Evolutionary conservation across 2,888 invertebrate species (phyloP).

Genomic region (Himalopsyche tibetana): DNA sequence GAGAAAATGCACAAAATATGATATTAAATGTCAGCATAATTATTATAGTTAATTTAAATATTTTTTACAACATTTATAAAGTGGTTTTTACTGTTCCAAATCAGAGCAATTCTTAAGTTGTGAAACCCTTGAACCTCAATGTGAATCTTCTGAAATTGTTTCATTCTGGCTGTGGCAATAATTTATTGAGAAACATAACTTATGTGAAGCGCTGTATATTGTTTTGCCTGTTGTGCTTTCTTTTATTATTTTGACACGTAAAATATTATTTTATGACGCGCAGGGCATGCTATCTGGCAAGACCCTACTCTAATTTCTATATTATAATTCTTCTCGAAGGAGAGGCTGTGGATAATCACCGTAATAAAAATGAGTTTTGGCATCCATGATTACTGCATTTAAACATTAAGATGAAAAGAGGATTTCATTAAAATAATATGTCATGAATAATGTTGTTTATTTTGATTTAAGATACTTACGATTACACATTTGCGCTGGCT

Average conservation of each 20-base stretch:
- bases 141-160: neutral
- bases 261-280: slow-evolving; percentile 34
- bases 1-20: no score
- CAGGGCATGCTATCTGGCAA: neutral
- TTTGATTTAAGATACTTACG: no score
- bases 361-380: neutral
- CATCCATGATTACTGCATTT: neutral
- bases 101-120: neutral
- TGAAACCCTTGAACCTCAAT: neutral
- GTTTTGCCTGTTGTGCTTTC: slow-evolving; percentile 12
- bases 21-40: no score
- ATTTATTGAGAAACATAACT: slow-evolving; percentile 17
- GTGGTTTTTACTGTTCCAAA: neutral
- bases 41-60: no score
- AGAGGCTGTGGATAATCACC: neutral
- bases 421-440: no score
- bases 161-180: neutral
- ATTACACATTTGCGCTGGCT: no score
- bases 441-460: no score
- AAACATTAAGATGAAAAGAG: no score
- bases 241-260: slow-evolving; percentile 30
- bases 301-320: neutral
- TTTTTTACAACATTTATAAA: no score
- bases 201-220: neutral
- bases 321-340: neutral